Base-by-base conservation (phyloP, 1,140 invertebrate species). In the Monomorium pharaonis region DNA sequence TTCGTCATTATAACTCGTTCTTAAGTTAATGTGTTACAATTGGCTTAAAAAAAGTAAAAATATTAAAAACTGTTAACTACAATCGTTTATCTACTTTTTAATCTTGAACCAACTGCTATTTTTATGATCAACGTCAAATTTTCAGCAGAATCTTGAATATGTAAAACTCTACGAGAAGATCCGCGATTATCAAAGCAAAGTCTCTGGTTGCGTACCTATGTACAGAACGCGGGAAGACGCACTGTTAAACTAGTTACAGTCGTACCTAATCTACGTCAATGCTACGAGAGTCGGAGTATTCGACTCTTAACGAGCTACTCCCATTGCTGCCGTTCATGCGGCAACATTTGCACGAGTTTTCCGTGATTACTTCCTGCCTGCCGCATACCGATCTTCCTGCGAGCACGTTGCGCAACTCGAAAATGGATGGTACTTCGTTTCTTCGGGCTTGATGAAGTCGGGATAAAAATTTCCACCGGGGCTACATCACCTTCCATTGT, bases 401-500 rank as follows among this genome's bases (percentile, higher is more conserved):
- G 67, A 70, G 37, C 24, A 76, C 63, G 65, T 85, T 72, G 69
- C 78, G 75, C 90, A 81, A 72, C 83, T 84, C 58, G 88, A 78
- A 91, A 91, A 91, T 88, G 90, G 85, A 90, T 90, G 90, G 74
- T 63, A 90, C 88, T 91, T 88, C 78, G 63, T 86, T 90, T 56
- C 58, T 90, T 56, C 58, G 27, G 42, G 14, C 80, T 12, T 74
- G 24, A 85, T 49, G 56, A 62, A 60, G 88, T 58, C 69, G 89
- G 80, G 70, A 75, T 44, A 83, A 65, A 72, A 65, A 80, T 87
- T 70, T 87, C 60, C n/a, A 47, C 47, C 58, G 56, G n/a, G n/a
- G 37, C 69, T 63, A 44, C 78, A 74, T 75, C 56, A 76, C 86
- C n/a, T 49, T 74, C 91, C 75, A 92, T 93, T 94, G 92, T 93